Evolutionary conservation across 2,113 vertebrate genomes (phyloP).

Genomic region (Eptesicus fuscus): DNA sequence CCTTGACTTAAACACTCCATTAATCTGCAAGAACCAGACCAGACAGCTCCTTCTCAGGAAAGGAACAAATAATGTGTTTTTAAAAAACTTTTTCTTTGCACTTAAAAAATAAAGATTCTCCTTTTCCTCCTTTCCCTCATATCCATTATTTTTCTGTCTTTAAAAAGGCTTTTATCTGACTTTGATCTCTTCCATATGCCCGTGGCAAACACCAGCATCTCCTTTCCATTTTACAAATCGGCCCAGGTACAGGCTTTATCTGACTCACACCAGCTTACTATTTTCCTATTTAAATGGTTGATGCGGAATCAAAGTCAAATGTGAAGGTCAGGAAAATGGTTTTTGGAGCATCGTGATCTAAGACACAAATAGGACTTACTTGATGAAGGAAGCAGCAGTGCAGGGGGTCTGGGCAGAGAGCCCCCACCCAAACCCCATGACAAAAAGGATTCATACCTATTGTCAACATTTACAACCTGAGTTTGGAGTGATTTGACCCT

Average conservation of each 20-base stretch:
- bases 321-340: conserved; percentile 76
- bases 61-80: background rate
- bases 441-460: fast-evolving
- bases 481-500: background rate
- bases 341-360: conserved; percentile 58
- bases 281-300: conserved; percentile 81
- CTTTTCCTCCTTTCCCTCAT: conserved; percentile 24
- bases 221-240: conserved; percentile 70
- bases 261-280: conserved; percentile 56
- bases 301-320: conserved; percentile 78
- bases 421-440: background rate
- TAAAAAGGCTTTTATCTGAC: conserved; percentile 77
- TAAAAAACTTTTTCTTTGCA: conserved; percentile 63
- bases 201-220: conserved; percentile 72
- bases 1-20: conserved; percentile 67
- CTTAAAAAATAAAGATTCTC: background rate
- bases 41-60: conserved; percentile 55
- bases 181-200: conserved; percentile 82
- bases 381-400: background rate
- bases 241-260: conserved; percentile 74
- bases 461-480: fast-evolving
- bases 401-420: background rate
- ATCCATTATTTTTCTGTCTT: conserved; percentile 76
- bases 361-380: background rate
- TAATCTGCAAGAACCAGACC: conserved; percentile 68